phyloP scores from a whole-genome alignment of 2,113 vertebrate species.

The Heterochromis multidens region DNA sequence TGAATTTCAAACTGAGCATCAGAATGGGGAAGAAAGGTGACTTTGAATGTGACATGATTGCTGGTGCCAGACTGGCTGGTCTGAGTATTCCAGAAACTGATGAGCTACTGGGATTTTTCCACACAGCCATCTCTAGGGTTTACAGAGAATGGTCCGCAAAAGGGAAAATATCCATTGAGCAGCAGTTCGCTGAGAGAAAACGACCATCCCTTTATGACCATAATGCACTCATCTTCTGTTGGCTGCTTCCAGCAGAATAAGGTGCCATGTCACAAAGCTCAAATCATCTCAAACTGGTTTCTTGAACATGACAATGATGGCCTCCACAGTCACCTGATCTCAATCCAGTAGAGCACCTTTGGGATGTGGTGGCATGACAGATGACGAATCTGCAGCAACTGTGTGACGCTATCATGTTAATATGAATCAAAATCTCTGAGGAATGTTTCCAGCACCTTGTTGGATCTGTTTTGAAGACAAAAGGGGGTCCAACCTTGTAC shows the following conservation, averaged over 20 bases:
- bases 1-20: background rate
- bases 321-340: background rate
- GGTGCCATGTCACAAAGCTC: background rate
- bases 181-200: background rate
- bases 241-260: background rate
- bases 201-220: background rate
- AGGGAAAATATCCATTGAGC: background rate
- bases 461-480: background rate
- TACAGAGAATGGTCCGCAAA: background rate
- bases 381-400: background rate
- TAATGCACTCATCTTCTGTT: background rate
- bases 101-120: background rate
- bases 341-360: background rate
- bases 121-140: background rate
- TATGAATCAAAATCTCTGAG: background rate
- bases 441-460: background rate
- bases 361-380: background rate
- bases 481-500: background rate
- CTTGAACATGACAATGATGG: background rate
- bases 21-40: background rate
- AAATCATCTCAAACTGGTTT: background rate
- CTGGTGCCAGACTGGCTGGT: background rate
- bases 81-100: background rate
- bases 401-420: background rate
- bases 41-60: background rate